phyloP scores from a whole-genome alignment of 2,113 vertebrate species.

The Indri indri region DNA sequence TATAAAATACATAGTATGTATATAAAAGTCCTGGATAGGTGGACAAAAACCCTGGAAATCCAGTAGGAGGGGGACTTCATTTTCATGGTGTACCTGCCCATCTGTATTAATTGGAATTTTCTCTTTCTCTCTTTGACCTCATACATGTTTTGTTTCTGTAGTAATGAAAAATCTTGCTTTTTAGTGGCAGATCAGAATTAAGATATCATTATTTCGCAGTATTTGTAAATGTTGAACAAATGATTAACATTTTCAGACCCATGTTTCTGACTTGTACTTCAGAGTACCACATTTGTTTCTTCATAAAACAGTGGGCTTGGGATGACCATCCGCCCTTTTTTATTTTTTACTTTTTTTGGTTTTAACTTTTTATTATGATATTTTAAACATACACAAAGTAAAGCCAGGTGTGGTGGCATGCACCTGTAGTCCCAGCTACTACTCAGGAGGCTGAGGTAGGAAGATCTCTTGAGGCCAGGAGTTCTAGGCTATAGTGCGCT shows the following conservation, averaged over 20 bases:
- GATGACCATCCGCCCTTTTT: neutral
- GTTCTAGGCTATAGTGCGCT: neutral
- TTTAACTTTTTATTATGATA: neutral
- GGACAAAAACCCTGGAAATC: neutral
- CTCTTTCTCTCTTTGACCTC: neutral
- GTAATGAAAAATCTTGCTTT: neutral
- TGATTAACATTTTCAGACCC: neutral
- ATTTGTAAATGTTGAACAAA: neutral
- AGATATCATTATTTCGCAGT: neutral
- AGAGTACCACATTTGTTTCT: neutral
- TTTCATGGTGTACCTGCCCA: neutral
- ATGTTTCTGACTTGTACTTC: neutral
- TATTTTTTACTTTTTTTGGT: neutral
- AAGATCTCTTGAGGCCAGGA: neutral
- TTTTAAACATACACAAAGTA: neutral
- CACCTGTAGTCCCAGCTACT: neutral
- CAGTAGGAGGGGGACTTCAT: neutral
- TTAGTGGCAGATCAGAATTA: neutral
- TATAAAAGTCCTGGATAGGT: neutral
- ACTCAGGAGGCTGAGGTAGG: neutral
- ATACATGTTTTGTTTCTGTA: neutral
- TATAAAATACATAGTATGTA: too few relatives aligned
- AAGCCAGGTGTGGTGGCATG: neutral
- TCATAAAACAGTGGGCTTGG: neutral
- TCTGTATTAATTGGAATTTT: neutral